Evolutionary conservation across 2,888 invertebrate species (phyloP).

Genomic region (Cephus nigrinus): DNA sequence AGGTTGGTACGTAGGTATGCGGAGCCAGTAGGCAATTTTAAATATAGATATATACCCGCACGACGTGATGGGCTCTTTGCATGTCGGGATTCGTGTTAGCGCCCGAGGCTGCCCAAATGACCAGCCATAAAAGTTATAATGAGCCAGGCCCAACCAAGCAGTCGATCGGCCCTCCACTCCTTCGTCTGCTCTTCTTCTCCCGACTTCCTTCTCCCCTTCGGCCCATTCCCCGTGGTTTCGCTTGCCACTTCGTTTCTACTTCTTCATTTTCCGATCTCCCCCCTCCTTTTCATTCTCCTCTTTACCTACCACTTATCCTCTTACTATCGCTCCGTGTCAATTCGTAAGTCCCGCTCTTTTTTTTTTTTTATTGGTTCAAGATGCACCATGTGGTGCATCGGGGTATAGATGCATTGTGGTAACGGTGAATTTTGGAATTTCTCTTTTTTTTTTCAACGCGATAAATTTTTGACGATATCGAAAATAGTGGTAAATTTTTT

Average conservation of each 20-base stretch:
- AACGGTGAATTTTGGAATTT: neutral
- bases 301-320: constrained; percentile 1
- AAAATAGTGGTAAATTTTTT: neutral
- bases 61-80: constrained; percentile 32
- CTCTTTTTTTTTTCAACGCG: too few species aligned
- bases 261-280: constrained; percentile 3
- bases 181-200: constrained; percentile 28
- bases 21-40: constrained; percentile 4
- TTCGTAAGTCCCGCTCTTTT: neutral
- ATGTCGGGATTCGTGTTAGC: constrained; percentile 47
- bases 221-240: constrained; percentile 1
- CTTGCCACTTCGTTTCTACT: constrained; percentile 7
- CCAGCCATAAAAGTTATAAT: constrained; percentile 55
- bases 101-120: constrained; percentile 46
- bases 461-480: neutral
- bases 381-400: neutral
- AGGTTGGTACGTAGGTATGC: neutral
- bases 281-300: neutral
- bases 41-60: constrained; percentile 1
- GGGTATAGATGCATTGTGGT: neutral
- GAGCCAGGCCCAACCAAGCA: constrained; percentile 38
- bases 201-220: constrained; percentile 23
- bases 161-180: constrained; percentile 37
- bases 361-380: neutral
- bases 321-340: neutral